Evolutionary conservation across 2,797 vertebrate species (phyloP).

Genomic region (Octomys mimax): DNA sequence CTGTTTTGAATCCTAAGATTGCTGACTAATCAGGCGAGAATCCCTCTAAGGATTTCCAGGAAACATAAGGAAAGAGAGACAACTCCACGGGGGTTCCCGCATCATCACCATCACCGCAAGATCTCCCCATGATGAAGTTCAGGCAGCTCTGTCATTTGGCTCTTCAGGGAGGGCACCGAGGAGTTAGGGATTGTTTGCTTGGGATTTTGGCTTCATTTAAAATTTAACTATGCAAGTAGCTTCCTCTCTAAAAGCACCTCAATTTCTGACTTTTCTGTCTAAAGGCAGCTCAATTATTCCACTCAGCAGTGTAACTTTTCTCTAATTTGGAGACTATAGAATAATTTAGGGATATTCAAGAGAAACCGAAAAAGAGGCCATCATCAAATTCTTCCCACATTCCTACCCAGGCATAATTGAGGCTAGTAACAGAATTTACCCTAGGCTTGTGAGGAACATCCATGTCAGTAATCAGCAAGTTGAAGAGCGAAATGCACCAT

Average conservation of each 20-base stretch:
- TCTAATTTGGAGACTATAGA: background rate
- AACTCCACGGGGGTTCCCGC: background rate
- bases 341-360: constrained; percentile 51
- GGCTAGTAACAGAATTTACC: constrained; percentile 36
- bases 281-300: constrained; percentile 27
- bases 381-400: constrained; percentile 43
- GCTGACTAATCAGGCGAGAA: background rate
- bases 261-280: background rate
- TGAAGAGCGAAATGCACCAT: constrained; percentile 33
- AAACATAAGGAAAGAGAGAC: background rate
- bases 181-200: background rate
- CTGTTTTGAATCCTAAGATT: constrained; percentile 23
- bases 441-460: background rate
- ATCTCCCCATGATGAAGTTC: background rate
- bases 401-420: constrained; percentile 20
- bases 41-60: background rate
- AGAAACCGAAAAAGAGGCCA: constrained; percentile 14
- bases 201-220: background rate
- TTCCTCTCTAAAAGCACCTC: constrained; percentile 9
- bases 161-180: background rate
- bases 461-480: constrained; percentile 53
- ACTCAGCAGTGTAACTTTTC: background rate
- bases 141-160: background rate
- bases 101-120: background rate
- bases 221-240: background rate